Conservation (phyloP, 2,888 invertebrate genomes). For the Poecilus cupreus region DNA sequence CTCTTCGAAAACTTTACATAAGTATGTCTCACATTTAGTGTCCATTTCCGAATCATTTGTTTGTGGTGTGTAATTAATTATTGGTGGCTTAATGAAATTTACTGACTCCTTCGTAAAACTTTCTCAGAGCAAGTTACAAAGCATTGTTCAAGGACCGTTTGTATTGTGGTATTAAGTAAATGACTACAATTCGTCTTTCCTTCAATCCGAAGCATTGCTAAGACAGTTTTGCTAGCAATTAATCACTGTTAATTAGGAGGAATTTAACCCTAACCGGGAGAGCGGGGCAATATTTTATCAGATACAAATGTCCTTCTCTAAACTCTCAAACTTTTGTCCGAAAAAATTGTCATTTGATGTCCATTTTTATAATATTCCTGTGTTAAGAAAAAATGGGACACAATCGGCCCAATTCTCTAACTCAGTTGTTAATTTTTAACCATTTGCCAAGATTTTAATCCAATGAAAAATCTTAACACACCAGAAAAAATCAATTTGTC, state of each 20-base stretch:
- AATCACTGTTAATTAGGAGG: conserved; percentile 10
- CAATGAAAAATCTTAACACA: no score
- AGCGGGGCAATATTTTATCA: no score
- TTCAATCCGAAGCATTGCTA: conserved; percentile 10
- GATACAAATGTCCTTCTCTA: no score
- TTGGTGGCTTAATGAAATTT: neutral
- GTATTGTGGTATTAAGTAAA: conserved; percentile 28
- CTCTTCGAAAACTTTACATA: no score
- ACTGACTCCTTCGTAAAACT: neutral
- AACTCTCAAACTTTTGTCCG: no score
- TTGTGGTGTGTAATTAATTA: neutral
- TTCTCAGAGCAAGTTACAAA: neutral
- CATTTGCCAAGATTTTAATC: no score
- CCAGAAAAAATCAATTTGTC: no score
- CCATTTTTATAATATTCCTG: no score
- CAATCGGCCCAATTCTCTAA: no score
- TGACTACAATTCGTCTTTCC: conserved; percentile 7
- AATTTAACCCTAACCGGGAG: neutral
- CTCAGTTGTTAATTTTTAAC: no score
- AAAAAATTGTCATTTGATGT: no score
- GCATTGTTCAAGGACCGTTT: conserved; percentile 1
- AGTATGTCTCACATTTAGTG: neutral
- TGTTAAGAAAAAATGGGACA: no score
- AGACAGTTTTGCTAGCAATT: conserved; percentile 33
- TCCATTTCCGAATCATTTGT: neutral